phyloP scores from a whole-genome alignment of 2,888 invertebrate genomes.

The Caenorhabditis sinica region DNA sequence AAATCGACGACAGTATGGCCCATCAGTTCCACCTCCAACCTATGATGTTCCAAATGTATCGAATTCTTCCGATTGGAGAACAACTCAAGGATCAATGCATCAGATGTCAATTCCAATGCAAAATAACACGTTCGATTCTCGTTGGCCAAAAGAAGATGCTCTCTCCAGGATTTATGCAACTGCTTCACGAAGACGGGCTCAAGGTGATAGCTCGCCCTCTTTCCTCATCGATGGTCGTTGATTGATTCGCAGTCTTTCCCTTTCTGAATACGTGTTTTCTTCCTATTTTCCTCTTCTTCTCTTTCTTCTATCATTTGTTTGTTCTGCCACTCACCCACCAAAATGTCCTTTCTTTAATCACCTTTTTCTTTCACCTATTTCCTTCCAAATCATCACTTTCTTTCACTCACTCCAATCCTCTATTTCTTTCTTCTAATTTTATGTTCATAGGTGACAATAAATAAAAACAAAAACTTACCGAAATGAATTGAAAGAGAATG shows the following conservation, averaged over 20 bases:
- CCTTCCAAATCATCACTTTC: slow-evolving; percentile 12
- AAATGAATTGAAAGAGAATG: slow-evolving; percentile 4
- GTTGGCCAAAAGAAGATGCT: slow-evolving; percentile 71
- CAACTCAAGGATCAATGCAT: slow-evolving; percentile 31
- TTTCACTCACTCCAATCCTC: background rate
- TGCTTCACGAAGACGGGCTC: slow-evolving; percentile 68
- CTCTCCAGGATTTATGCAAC: slow-evolving; percentile 74
- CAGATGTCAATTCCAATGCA: slow-evolving; percentile 41
- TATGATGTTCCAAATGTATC: slow-evolving; percentile 49
- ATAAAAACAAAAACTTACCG: slow-evolving; percentile 22
- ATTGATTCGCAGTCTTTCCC: slow-evolving; percentile 55
- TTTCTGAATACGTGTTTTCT: slow-evolving; percentile 56
- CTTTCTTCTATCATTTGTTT: slow-evolving; percentile 44
- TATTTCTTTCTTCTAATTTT: slow-evolving; percentile 35
- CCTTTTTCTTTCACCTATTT: slow-evolving; percentile 31
- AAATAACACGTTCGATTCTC: slow-evolving; percentile 62
- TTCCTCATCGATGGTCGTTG: slow-evolving; percentile 73
- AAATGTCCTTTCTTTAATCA: slow-evolving; percentile 43
- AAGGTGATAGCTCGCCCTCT: slow-evolving; percentile 70
- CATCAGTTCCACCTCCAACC: slow-evolving; percentile 21
- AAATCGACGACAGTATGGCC: slow-evolving; percentile 67
- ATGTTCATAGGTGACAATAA: slow-evolving; percentile 61
- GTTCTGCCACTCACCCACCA: slow-evolving; percentile 51
- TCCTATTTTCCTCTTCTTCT: slow-evolving; percentile 23
- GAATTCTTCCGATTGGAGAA: slow-evolving; percentile 32